Evolutionary conservation across 2,113 vertebrate genomes (phyloP).

Genomic region (Ranitomeya variabilis): DNA sequence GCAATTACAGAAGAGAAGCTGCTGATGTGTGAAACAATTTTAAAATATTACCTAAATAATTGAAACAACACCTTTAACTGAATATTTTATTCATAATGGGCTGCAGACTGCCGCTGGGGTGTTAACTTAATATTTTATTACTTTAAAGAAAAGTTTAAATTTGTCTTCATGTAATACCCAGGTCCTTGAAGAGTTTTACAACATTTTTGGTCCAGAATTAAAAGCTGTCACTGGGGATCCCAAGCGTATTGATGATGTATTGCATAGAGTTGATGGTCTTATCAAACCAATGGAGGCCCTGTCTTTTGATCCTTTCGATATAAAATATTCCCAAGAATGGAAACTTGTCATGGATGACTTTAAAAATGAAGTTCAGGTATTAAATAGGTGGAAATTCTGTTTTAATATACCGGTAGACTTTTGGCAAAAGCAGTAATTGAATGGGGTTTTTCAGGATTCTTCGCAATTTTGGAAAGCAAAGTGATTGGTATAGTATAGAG

Average conservation of each 20-base stretch:
- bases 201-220: conserved; percentile 84
- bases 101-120: neutral
- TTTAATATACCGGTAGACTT: neutral
- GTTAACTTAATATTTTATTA: neutral
- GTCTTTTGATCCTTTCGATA: conserved; percentile 83
- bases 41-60: too few relatives aligned
- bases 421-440: neutral
- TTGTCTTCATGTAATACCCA: conserved; percentile 60
- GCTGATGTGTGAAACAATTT: too few relatives aligned
- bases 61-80: neutral
- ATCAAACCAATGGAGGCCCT: conserved; percentile 78
- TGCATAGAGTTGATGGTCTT: conserved; percentile 77
- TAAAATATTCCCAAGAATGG: conserved; percentile 76
- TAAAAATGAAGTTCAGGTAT: conserved; percentile 77
- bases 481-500: too few relatives aligned
- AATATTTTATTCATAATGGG: neutral
- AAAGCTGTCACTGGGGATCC: conserved; percentile 83
- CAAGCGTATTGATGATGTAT: conserved; percentile 77
- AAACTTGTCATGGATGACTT: conserved; percentile 83
- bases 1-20: too few relatives aligned
- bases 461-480: too few relatives aligned
- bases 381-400: conserved; percentile 4
- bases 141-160: neutral
- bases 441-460: too few relatives aligned
- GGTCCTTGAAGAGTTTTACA: conserved; percentile 87